Base-by-base conservation (phyloP, 2,113 vertebrate species). In the Mesembrinibis cayennensis region DNA sequence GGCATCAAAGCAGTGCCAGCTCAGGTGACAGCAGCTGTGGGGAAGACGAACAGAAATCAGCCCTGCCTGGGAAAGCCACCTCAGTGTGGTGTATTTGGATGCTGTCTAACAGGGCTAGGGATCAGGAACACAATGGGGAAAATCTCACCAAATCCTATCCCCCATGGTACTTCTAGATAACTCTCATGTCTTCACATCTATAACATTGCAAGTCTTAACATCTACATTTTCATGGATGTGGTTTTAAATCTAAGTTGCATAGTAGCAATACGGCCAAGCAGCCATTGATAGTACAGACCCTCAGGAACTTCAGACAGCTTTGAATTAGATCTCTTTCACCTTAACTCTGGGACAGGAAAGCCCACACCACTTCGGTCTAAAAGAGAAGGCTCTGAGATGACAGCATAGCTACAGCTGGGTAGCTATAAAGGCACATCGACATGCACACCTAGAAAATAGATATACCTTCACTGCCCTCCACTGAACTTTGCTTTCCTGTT, bases 21-120 rank as follows among this genome's bases (percentile, higher is more conserved):
- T 47, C n/a, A 82, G 56, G 13, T 27, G 44, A 59, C 44, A 63
- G 34, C 9, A 3, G 52, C 55, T 14, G 32, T 22, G 42, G 56
- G 30, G n/a, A 71, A 32, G 62, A 55, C n/a, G 61, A 63, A 26
- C 12, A 90, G 52, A 72, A 66, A 30, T 6, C 21, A 56, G 42
- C 52, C 77, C 53, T 79, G 63, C 38, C 14, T 1, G 6, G 25
- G 32, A 80, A 53, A 29, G 29, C 8, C 6, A 4, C 62, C 52
- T 30, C 25, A 29, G 20, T 8, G 2, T 1, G 0, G 0, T 11
- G 17, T 10, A 3, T 38, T 40, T 83, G 50, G 22, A 30, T 27
- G 14, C 9, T 52, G 40, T 49, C 23, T 49, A 71, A 29, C 15
- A 59, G 22, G 32, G 29, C 5, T 3, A 27, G 49, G 70, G 42